Percentiles rank a stretch among this genome's conserved stretches.
Conservation (phyloP, 2,888 invertebrate species). For the Gibbula magus region DNA sequence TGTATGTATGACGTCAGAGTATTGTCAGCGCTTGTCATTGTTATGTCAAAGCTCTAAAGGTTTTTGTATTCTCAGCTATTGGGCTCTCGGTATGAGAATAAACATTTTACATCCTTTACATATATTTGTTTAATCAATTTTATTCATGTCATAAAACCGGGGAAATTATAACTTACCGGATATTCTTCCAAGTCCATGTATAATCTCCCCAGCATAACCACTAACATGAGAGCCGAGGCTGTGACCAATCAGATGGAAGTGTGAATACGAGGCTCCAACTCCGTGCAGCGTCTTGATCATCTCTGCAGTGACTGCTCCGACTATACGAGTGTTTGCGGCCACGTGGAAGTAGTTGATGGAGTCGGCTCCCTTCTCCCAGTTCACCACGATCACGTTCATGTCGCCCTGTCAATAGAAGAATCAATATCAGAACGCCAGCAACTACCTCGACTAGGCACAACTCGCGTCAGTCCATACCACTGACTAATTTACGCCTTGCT, state of each 20-base stretch:
- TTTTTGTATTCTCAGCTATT: too few relatives aligned
- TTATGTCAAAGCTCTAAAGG: too few relatives aligned
- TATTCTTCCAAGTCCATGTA: constrained; percentile 67
- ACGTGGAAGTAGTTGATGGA: constrained; percentile 86
- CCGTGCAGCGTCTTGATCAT: constrained; percentile 38
- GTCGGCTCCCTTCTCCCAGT: constrained; percentile 54
- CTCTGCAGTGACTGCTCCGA: constrained; percentile 78
- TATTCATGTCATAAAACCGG: too few relatives aligned
- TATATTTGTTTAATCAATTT: too few relatives aligned
- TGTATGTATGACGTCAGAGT: too few relatives aligned
- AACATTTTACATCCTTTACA: too few relatives aligned
- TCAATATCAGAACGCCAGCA: neutral
- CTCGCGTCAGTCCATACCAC: too few relatives aligned
- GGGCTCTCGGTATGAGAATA: too few relatives aligned
- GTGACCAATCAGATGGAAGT: constrained; percentile 82
- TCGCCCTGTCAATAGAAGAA: constrained; percentile 44
- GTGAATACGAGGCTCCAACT: constrained; percentile 25
- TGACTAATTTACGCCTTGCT: too few relatives aligned
- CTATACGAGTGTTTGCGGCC: constrained; percentile 90
- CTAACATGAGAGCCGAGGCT: constrained; percentile 91
- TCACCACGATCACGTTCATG: constrained; percentile 56
- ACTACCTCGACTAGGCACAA: too few relatives aligned
- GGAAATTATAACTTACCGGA: constrained; percentile 57
- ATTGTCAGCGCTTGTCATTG: too few relatives aligned
- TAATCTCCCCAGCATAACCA: constrained; percentile 86